These are phyloP conservation scores for Luidia sarsii DNA, from an alignment of 53 echinoderm and acorn worm species.

Conservation along the genomic window DNA sequence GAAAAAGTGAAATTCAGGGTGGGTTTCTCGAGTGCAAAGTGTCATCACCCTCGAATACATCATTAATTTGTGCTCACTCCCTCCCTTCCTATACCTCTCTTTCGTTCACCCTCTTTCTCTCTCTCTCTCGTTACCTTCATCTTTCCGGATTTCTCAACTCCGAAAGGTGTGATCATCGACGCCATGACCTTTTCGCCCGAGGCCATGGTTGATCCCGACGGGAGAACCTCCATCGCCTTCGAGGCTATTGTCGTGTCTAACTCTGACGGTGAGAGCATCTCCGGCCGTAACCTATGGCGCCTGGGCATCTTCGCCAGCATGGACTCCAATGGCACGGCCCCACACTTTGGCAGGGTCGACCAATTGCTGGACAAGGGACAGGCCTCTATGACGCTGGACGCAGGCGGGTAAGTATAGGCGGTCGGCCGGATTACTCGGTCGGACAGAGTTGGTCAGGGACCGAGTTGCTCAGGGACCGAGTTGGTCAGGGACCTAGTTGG, in stretches of 20 bases:
- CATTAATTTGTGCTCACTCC: background rate
- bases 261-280: slow-evolving; percentile 43
- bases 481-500: too few species aligned
- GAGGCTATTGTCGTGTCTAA: slow-evolving; percentile 21
- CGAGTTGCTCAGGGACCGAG: too few species aligned
- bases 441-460: too few species aligned
- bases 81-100: background rate
- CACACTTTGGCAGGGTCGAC: slow-evolving; percentile 13
- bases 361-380: slow-evolving; percentile 24
- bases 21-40: too few species aligned
- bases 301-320: slow-evolving; percentile 43
- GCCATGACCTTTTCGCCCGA: slow-evolving; percentile 9
- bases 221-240: background rate
- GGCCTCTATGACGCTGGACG: slow-evolving; percentile 26
- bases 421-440: too few species aligned
- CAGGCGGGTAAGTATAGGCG: slow-evolving; percentile 45
- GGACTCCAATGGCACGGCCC: slow-evolving; percentile 21
- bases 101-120: background rate
- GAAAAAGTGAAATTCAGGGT: too few species aligned
- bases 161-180: slow-evolving; percentile 45
- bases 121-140: background rate
- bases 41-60: too few species aligned
- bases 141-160: too few species aligned
- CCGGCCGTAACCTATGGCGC: slow-evolving; percentile 49
- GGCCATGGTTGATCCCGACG: background rate